These are phyloP conservation scores for Litocranius walleri DNA, from an alignment of 2,113 vertebrate genomes.

Conservation along the genomic window DNA sequence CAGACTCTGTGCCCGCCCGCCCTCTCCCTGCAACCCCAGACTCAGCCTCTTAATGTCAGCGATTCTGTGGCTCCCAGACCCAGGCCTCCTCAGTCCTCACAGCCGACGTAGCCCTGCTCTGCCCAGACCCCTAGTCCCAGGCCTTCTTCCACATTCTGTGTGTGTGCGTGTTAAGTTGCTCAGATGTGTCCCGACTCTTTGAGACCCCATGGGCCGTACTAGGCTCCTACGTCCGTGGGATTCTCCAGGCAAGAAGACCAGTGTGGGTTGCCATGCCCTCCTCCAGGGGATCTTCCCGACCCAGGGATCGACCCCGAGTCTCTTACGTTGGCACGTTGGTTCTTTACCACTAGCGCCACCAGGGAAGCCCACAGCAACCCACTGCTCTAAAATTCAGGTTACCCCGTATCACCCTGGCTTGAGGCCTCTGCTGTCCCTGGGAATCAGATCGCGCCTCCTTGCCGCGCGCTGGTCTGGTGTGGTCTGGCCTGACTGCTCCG, in stretches of 20 bases:
- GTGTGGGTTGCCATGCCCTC: neutral
- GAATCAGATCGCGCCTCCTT: neutral
- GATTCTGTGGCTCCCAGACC: neutral
- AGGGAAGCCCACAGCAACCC: neutral
- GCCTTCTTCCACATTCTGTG: neutral
- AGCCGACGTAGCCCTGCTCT: neutral
- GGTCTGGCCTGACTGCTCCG: neutral
- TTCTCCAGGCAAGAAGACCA: neutral
- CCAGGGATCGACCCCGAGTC: neutral
- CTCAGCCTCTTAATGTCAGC: neutral
- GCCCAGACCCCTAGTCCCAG: neutral
- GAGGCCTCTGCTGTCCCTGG: neutral
- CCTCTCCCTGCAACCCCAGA: neutral
- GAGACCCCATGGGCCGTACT: neutral
- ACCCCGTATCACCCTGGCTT: neutral
- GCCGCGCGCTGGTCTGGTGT: neutral
- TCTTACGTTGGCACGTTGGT: fast-evolving
- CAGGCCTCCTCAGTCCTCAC: neutral
- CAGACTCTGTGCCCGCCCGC: neutral
- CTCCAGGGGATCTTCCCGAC: neutral
- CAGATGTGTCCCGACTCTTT: neutral
- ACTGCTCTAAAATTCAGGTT: neutral
- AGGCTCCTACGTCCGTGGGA: neutral
- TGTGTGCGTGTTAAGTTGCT: neutral
- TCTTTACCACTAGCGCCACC: neutral